These are phyloP conservation scores for Acanthococcus lagerstroemiae DNA, from an alignment of 2,888 invertebrate species.

Conservation along the genomic window DNA sequence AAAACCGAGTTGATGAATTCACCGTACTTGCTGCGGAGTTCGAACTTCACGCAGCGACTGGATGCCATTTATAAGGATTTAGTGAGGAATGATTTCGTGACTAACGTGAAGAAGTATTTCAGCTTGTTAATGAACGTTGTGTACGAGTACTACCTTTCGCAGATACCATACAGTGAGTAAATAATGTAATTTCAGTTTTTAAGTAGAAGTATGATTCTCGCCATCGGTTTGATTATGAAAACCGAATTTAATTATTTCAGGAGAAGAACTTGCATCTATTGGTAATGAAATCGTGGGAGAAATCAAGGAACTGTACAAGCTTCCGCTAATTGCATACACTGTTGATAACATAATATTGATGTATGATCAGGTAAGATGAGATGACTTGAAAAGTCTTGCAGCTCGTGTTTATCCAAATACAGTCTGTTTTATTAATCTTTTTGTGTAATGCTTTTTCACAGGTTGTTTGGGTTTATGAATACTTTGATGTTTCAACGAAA, in stretches of 20 bases:
- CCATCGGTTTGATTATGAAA: not conserved
- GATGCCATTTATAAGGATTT: conserved; percentile 69
- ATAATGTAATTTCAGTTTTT: too few relatives aligned
- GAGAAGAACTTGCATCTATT: conserved; percentile 51
- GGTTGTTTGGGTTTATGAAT: conserved; percentile 59
- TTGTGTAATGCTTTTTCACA: conserved; percentile 33
- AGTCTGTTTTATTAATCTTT: too few relatives aligned
- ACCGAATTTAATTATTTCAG: conserved; percentile 34
- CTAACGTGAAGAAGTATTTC: conserved; percentile 67
- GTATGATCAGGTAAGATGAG: conserved; percentile 47
- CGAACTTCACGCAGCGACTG: conserved; percentile 68
- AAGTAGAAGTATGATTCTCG: too few relatives aligned
- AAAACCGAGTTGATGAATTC: conserved; percentile 69
- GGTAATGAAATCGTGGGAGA: conserved; percentile 53
- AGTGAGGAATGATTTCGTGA: conserved; percentile 62
- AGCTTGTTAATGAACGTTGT: conserved; percentile 55
- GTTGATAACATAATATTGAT: conserved; percentile 51
- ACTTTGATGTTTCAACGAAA: conserved; percentile 61
- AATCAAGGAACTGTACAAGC: conserved; percentile 51
- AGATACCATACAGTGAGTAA: conserved; percentile 57
- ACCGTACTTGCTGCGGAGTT: conserved; percentile 68
- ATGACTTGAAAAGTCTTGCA: not conserved
- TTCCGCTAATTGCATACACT: conserved; percentile 51
- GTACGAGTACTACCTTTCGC: conserved; percentile 55
- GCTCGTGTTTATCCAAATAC: not conserved